Evolutionary conservation across 2,797 vertebrate species (phyloP).

Genomic region (Syndactyla subalaris): DNA sequence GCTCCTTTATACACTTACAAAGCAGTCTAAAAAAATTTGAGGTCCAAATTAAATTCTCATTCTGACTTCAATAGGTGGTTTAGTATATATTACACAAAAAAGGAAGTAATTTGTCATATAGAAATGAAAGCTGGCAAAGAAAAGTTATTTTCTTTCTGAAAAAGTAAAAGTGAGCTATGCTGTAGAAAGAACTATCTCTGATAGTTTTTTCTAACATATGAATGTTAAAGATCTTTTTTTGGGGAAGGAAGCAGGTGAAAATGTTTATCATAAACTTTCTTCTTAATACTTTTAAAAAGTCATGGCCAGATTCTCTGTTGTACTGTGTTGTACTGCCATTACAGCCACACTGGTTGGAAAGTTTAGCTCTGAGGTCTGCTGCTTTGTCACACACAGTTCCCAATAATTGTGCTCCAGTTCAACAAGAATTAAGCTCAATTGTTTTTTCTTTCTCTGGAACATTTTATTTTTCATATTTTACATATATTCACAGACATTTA

Average conservation of each 20-base stretch:
- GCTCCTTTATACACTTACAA: neutral
- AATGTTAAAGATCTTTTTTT: neutral
- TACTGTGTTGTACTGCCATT: neutral
- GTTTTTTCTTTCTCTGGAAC: neutral
- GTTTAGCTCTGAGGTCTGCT: neutral
- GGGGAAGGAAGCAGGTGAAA: neutral
- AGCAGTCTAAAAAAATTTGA: neutral
- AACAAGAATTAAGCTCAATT: neutral
- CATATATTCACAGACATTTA: neutral
- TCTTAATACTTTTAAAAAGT: neutral
- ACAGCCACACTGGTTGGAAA: neutral
- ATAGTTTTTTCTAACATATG: neutral
- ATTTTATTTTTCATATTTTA: neutral
- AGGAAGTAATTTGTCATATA: neutral
- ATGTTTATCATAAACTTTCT: neutral
- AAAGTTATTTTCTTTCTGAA: neutral
- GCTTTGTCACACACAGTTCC: neutral
- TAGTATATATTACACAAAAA: neutral
- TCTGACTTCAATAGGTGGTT: neutral
- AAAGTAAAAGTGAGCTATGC: neutral
- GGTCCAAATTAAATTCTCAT: neutral
- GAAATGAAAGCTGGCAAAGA: neutral
- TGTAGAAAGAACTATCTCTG: neutral
- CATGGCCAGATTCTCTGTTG: neutral
- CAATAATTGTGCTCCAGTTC: neutral